Evolutionary conservation across 2,888 invertebrate species (phyloP).

Genomic region (Hypercompe scribonia): DNA sequence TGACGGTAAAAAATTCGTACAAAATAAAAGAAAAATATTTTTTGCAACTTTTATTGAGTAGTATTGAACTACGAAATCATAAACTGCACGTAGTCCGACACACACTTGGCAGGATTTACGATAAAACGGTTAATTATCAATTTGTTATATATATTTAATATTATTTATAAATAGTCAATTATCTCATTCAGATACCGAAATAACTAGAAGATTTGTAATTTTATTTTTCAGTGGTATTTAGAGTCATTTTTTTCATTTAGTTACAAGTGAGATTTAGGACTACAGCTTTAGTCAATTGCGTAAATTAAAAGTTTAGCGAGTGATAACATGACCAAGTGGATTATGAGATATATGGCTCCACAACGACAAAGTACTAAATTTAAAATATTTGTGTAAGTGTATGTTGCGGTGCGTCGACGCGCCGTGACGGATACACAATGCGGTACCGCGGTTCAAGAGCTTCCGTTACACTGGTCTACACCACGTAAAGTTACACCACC

Average conservation of each 20-base stretch:
- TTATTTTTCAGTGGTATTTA: not conserved
- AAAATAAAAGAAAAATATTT: no score
- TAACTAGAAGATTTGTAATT: not conserved
- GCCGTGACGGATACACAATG: slow-evolving; percentile 64
- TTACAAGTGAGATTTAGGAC: not conserved
- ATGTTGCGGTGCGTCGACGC: slow-evolving; percentile 48
- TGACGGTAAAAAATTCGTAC: no score
- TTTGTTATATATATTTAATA: not conserved
- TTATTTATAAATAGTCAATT: slow-evolving; percentile 1
- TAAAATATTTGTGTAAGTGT: slow-evolving; percentile 21
- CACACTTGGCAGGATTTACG: not conserved
- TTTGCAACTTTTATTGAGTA: no score
- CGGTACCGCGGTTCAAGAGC: slow-evolving; percentile 52
- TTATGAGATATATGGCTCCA: not conserved
- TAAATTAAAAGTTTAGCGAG: not conserved
- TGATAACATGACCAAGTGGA: not conserved
- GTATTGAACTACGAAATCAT: no score
- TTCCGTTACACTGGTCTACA: slow-evolving; percentile 62
- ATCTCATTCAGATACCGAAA: not conserved
- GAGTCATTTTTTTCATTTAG: not conserved
- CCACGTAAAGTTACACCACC: slow-evolving; percentile 67
- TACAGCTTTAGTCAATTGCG: not conserved
- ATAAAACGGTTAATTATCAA: slow-evolving; percentile 6
- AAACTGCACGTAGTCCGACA: not conserved
- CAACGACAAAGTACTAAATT: slow-evolving; percentile 6